phyloP scores from a whole-genome alignment of 2,113 vertebrate species.

The Bungarus multicinctus region DNA sequence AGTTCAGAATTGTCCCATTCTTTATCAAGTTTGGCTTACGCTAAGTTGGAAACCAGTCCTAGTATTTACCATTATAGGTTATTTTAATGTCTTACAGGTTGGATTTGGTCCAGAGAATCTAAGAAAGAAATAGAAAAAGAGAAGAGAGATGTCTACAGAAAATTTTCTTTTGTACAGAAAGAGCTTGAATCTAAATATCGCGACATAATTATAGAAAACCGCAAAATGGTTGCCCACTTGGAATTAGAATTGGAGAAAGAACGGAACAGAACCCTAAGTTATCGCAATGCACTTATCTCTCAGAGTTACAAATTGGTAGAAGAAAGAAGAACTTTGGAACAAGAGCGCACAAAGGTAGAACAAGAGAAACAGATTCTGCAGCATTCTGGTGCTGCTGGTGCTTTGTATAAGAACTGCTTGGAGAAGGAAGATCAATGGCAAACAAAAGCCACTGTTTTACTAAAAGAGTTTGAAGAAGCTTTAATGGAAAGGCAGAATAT shows the following conservation, averaged over 20 bases:
- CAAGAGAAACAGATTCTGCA: constrained; percentile 73
- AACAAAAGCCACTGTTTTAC: constrained; percentile 66
- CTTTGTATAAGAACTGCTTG: constrained; percentile 73
- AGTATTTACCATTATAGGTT: background rate
- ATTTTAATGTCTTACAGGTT: constrained; percentile 70
- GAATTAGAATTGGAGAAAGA: constrained; percentile 94
- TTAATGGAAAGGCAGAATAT: constrained; percentile 85
- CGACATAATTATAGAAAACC: constrained; percentile 81
- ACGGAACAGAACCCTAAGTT: constrained; percentile 82
- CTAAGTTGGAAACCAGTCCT: background rate
- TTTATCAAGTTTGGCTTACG: background rate
- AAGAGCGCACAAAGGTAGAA: constrained; percentile 77
- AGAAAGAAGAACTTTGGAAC: constrained; percentile 81
- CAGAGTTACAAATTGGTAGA: constrained; percentile 86
- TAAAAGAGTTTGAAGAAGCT: constrained; percentile 80
- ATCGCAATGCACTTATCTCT: constrained; percentile 81
- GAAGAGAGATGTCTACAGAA: constrained; percentile 72
- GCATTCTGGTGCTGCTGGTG: constrained; percentile 69
- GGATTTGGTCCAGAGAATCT: constrained; percentile 95
- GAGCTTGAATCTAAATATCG: constrained; percentile 85
- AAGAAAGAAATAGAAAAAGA: constrained; percentile 84
- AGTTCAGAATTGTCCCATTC: background rate
- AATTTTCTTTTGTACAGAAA: constrained; percentile 68
- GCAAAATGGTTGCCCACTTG: constrained; percentile 76
- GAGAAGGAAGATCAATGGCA: constrained; percentile 80